Evolutionary conservation across 2,113 vertebrate genomes (phyloP).

Genomic region (Leucopternis melanops): DNA sequence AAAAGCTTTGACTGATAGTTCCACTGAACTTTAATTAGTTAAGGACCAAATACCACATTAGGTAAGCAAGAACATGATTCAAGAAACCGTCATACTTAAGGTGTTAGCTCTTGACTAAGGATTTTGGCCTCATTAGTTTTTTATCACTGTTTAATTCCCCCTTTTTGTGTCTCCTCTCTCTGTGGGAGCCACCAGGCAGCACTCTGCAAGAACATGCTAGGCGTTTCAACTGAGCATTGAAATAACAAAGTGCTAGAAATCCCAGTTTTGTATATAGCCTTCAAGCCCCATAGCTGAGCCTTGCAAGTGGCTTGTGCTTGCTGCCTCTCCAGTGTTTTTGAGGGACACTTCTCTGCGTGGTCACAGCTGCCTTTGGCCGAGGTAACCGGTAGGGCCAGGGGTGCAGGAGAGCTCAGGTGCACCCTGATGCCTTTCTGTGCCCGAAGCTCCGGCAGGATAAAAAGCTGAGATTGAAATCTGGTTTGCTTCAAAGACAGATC

Average conservation of each 20-base stretch:
- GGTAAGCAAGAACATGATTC: background rate
- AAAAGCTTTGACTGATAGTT: background rate
- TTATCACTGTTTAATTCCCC: background rate
- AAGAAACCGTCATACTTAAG: background rate
- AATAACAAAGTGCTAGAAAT: background rate
- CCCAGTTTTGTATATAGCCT: too few species aligned
- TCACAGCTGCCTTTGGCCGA: too few species aligned
- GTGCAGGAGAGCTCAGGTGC: background rate
- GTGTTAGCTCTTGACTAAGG: too few species aligned
- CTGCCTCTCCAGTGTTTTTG: accelerated
- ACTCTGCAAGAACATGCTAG: accelerated
- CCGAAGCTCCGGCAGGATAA: background rate
- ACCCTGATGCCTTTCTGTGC: background rate
- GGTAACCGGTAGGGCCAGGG: background rate
- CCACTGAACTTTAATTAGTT: background rate
- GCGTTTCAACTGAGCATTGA: background rate
- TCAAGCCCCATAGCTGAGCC: background rate
- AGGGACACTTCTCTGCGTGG: background rate
- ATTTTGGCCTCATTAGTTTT: background rate
- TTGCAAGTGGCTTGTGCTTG: background rate
- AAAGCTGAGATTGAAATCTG: background rate
- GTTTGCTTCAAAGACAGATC: background rate
- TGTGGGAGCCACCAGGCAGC: background rate
- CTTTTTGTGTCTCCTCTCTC: background rate
- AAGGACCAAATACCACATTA: background rate